Evolutionary conservation across 2,797 vertebrate genomes (phyloP).

Genomic region (Chiroxiphia lanceolata): DNA sequence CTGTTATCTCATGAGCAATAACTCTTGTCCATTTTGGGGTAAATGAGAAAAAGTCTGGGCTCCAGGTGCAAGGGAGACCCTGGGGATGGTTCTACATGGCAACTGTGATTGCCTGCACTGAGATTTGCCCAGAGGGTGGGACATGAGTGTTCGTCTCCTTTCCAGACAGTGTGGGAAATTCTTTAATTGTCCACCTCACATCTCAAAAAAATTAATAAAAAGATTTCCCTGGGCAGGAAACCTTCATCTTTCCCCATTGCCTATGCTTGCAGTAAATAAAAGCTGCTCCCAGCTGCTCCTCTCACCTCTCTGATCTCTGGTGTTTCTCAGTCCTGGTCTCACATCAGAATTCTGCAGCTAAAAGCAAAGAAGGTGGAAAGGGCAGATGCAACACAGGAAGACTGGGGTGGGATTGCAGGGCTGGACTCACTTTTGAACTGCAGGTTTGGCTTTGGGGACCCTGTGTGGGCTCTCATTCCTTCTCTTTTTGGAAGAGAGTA

Average conservation of each 20-base stretch:
- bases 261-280: not conserved
- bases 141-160: not conserved
- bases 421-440: not conserved
- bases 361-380: not conserved
- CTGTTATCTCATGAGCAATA: not conserved
- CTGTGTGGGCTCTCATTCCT: not conserved
- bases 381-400: not conserved
- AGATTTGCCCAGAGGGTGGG: not conserved
- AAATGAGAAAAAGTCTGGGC: not conserved
- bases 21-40: not conserved
- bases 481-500: not conserved
- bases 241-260: not conserved
- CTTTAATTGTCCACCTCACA: not conserved
- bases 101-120: not conserved
- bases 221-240: not conserved
- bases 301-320: not conserved
- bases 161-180: not conserved
- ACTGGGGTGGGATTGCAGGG: not conserved
- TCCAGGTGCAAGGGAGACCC: not conserved
- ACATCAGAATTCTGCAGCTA: not conserved
- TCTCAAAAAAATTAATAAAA: not conserved
- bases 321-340: not conserved
- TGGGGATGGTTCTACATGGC: not conserved
- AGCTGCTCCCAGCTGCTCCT: not conserved
- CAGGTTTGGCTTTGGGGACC: not conserved